Base-by-base conservation (phyloP, 2,888 invertebrate genomes). In the Leucophenga maculata region DNA sequence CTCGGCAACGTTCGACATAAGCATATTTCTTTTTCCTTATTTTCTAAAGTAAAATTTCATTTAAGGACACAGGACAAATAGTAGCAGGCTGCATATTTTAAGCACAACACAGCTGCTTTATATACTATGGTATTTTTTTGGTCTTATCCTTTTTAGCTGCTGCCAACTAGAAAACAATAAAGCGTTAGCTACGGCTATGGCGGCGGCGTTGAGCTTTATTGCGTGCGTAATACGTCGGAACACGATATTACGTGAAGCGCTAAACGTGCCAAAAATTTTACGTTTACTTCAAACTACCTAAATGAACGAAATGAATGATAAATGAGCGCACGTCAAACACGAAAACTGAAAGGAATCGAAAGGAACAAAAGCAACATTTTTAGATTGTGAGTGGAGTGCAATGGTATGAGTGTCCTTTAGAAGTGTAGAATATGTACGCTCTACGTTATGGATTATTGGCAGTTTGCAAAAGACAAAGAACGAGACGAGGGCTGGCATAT, bases 251-350 rank as follows among this genome's bases (percentile, higher is more conserved):
- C 84, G 81, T 84, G 83, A n/a, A 84, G 70, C 73, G 68, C 65
- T 67, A 73, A 83, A 81, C 83, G 80, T 81, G 80, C 83, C 83
- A 82, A 82, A 83, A 84, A 84, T 82, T 59, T 84, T 79, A 84
- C 83, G 84, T 77, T 52, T 26, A 76, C 73, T 73, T 75, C 73
- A 71, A 75, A 75, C 74, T 76, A 77, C 77, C 73, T 78, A 83
- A 84, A 83, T 75, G 83, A 83, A 80, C 78, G 78, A 78, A 82
- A 82, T 84, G 83, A 84, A 83, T 84, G 85, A 83, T 85, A 84
- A 84, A 85, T 81, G 85, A 82, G 84, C 80, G 79, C 82, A 85
- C 85, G 85, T 85, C 84, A 84, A 80, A 50, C 20, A 26, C 46
- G 32, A 60, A 39, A 39, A 39, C 39, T 39, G 39, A 39, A 39